Evolutionary conservation across 1,140 invertebrate genomes (phyloP), one percentile per base, ranked within the genome.

Genomic region (Drosophila orena): DNA sequence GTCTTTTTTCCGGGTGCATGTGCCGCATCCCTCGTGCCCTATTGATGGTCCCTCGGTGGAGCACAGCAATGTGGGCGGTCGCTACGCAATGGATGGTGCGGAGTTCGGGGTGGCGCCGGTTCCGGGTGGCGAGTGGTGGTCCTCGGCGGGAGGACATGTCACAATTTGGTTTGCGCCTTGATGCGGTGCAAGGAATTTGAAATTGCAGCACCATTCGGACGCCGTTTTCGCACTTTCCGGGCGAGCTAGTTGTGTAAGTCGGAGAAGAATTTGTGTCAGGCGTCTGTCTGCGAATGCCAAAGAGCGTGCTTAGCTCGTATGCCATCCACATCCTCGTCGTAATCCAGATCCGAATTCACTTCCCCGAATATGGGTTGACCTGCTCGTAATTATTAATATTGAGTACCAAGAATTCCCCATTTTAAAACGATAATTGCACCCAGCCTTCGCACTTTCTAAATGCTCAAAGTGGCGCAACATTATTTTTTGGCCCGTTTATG

Each of bases 231-330:
- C n/a, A n/a, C n/a, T n/a, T n/a, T 17, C 15, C 30, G 42, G 53
- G 54, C 14, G 15, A 66, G 27, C 61, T 50, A 52, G 74, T 77
- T 77, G 40, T 77, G 71, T 66, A 75, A 77, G 37, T 77, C 59
- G 56, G 60, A 56, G 62, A 71, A 56, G 62, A 77, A 77, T 77
- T 77, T 77, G 74, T 77, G 74, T 77, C 74, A 77, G 73, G 72
- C 61, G 47, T 17, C 71, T 76, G 73, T 65, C 72, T 76, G 73
- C 71, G 71, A 55, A 74, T 75, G 40, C 40, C 61, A 40, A 52
- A 76, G 54, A 59, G 61, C 69, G 70, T 72, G 47, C 35, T 17
- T 35, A 42, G 22, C 46, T 62, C 64, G 27, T 43, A 64, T 35
- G 11, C 44, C 20, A 35, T 15, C 22, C 24, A 53, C 37, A 53